A percentile compares a stretch with the other conserved stretches of the same genome.
Conservation (phyloP, 2,888 invertebrate species). For the Cosmorhoe ocellata region DNA sequence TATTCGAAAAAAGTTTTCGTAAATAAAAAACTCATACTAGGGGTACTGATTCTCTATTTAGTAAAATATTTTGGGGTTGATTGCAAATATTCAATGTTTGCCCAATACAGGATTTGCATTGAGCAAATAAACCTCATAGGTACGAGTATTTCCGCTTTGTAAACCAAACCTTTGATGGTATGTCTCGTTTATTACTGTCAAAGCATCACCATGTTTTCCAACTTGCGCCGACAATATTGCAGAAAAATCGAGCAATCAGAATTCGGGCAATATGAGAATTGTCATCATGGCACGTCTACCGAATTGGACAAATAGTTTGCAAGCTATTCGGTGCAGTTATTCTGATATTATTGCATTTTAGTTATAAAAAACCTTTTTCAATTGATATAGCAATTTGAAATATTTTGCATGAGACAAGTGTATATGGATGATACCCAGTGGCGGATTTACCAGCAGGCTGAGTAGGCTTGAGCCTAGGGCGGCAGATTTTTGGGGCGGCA, state of each 20-base stretch:
- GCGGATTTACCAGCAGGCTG: no score
- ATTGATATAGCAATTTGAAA: no score
- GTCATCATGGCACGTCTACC: constrained; percentile 36
- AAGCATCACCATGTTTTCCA: constrained; percentile 14
- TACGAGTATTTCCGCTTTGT: constrained; percentile 15
- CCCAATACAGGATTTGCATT: background rate
- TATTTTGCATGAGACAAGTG: no score
- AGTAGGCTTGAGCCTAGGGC: no score
- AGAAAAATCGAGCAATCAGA: constrained; percentile 20
- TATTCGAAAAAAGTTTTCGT: no score
- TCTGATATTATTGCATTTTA: background rate
- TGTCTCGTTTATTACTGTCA: constrained; percentile 14
- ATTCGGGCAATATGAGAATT: constrained; percentile 10
- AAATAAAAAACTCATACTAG: no score
- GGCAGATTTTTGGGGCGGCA: no score
- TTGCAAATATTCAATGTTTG: background rate
- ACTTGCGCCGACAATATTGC: constrained; percentile 18
- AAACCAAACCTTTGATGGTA: constrained; percentile 20
- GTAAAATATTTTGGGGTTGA: background rate
- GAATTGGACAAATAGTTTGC: constrained; percentile 50
- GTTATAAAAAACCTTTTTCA: background rate
- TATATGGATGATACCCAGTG: no score
- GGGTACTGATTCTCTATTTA: no score
- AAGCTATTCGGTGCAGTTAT: constrained; percentile 27
- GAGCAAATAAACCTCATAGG: background rate